Evolutionary conservation across 2,797 vertebrate genomes (phyloP).

Genomic region (Rhyacichthys aspro): DNA sequence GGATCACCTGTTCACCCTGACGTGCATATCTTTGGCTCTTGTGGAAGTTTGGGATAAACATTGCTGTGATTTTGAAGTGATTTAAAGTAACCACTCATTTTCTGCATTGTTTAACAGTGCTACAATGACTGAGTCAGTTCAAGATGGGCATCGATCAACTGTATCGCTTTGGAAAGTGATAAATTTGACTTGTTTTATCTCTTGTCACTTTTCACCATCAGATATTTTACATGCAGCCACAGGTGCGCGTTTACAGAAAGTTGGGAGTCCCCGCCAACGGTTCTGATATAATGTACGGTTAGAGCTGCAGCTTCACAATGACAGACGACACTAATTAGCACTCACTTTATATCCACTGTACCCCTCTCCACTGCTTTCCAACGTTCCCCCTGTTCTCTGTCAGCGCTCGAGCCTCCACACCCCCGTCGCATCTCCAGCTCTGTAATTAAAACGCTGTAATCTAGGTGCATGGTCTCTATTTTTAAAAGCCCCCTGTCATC

Average conservation of each 20-base stretch:
- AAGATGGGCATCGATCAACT: too few species aligned
- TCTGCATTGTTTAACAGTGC: too few species aligned
- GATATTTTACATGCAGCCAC: not conserved
- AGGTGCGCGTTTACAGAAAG: slow-evolving; percentile 16
- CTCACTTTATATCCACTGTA: slow-evolving; percentile 60
- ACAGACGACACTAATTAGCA: slow-evolving; percentile 66
- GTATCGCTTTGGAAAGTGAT: not conserved
- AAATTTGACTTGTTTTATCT: not conserved
- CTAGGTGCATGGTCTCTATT: slow-evolving; percentile 79
- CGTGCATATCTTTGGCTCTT: too few species aligned
- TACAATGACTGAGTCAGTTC: too few species aligned
- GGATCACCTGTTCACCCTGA: too few species aligned
- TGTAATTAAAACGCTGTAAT: slow-evolving; percentile 85
- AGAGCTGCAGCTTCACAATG: slow-evolving; percentile 25
- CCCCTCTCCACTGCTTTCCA: slow-evolving; percentile 29
- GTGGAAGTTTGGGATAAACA: too few species aligned
- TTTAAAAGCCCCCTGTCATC: slow-evolving; percentile 72
- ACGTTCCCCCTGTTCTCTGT: slow-evolving; percentile 50
- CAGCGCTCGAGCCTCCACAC: slow-evolving; percentile 57
- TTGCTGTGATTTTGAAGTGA: too few species aligned
- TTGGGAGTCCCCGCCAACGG: slow-evolving; percentile 18
- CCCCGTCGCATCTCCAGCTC: slow-evolving; percentile 66
- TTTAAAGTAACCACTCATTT: too few species aligned
- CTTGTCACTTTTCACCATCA: not conserved
- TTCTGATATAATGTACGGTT: slow-evolving; percentile 42